Conservation (phyloP, 2,113 vertebrate genomes). For the Synchiropus splendidus region DNA sequence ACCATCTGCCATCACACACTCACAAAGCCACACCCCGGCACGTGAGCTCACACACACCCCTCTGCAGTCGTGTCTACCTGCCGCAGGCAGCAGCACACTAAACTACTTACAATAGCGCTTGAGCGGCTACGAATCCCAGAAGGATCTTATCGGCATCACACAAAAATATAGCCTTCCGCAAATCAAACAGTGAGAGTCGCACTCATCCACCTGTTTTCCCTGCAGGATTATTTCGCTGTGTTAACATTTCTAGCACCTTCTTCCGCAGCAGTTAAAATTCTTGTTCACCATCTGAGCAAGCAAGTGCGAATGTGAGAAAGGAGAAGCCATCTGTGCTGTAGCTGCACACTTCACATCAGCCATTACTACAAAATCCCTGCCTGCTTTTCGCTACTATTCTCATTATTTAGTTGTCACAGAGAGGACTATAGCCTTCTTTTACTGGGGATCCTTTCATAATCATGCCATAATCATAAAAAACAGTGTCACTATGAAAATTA, state of each 20-base stretch:
- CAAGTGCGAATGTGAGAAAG: slow-evolving; percentile 9
- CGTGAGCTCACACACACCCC: slow-evolving; percentile 4
- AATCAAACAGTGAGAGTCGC: slow-evolving; percentile 1
- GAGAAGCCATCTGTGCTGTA: neutral
- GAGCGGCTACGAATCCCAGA: slow-evolving; percentile 7
- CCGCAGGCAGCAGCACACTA: slow-evolving; percentile 23
- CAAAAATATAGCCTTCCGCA: neutral
- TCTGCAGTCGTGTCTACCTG: slow-evolving; percentile 11
- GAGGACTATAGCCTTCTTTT: too few relatives aligned
- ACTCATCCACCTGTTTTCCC: slow-evolving; percentile 4
- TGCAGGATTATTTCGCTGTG: neutral
- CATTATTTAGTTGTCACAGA: too few relatives aligned
- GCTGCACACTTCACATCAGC: too few relatives aligned
- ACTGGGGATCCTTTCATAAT: too few relatives aligned
- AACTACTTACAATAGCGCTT: slow-evolving; percentile 36
- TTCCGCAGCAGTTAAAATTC: slow-evolving; percentile 7
- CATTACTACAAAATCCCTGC: too few relatives aligned
- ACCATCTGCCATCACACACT: slow-evolving; percentile 63
- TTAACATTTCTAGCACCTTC: slow-evolving; percentile 5
- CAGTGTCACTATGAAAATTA: too few relatives aligned
- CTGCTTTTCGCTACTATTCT: too few relatives aligned
- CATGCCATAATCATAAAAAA: too few relatives aligned
- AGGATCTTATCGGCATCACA: slow-evolving; percentile 21
- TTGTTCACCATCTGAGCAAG: slow-evolving; percentile 22
- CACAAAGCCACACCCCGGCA: slow-evolving; percentile 17